Evolutionary conservation across 2,797 vertebrate species (phyloP).

Genomic region (Hyperoplus immaculatus): DNA sequence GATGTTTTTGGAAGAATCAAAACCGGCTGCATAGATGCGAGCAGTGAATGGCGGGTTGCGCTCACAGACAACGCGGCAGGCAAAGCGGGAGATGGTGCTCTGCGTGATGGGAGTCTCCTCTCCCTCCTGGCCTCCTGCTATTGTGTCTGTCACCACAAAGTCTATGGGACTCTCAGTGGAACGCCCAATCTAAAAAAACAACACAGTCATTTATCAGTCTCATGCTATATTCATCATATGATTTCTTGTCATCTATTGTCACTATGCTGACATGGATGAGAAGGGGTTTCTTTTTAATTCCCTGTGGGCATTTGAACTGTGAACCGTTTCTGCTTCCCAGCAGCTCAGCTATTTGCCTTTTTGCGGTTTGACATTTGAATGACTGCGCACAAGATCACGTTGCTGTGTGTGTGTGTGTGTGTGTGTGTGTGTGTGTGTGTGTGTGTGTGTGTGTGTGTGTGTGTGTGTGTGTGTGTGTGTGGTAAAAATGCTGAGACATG

Average conservation of each 20-base stretch:
- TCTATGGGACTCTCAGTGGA: conserved; percentile 99
- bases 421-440: neutral
- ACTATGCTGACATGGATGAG: neutral
- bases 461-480: neutral
- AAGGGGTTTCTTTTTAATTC: neutral
- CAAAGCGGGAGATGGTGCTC: conserved; percentile 98
- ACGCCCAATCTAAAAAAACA: conserved; percentile 91
- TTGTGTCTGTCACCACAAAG: conserved; percentile 97
- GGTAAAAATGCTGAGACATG: neutral
- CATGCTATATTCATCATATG: neutral
- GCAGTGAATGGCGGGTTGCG: conserved; percentile 93
- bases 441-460: neutral
- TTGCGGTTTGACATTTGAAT: conserved; percentile 18
- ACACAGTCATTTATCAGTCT: conserved; percentile 1
- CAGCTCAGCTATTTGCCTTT: neutral
- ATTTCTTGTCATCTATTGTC: neutral
- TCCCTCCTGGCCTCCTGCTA: conserved; percentile 92
- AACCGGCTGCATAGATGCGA: conserved; percentile 97
- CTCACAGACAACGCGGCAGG: conserved; percentile 97
- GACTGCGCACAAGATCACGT: neutral
- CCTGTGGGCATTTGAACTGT: conserved; percentile 8
- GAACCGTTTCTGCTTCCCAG: conserved; percentile 12
- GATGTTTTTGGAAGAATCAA: conserved; percentile 99
- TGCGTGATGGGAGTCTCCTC: conserved; percentile 97
- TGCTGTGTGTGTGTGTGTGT: neutral